phyloP scores from a whole-genome alignment of 2,797 vertebrate genomes.

The Phaenicophaeus curvirostris region DNA sequence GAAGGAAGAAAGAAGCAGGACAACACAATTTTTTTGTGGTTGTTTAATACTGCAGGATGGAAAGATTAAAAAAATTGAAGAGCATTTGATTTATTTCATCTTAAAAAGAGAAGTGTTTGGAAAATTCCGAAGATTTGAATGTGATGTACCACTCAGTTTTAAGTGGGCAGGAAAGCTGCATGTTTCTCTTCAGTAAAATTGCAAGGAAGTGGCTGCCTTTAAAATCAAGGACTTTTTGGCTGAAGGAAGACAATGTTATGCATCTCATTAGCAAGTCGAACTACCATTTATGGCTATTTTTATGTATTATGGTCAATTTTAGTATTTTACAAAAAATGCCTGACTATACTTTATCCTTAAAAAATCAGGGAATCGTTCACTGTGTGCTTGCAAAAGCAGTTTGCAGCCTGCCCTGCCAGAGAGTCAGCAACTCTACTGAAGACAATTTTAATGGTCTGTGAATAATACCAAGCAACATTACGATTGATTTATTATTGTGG shows the following conservation, averaged over 20 bases:
- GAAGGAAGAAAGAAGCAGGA: not conserved
- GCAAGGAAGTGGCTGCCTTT: not conserved
- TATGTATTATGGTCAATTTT: not conserved
- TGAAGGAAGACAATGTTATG: not conserved
- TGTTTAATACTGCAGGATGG: not conserved
- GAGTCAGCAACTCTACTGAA: not conserved
- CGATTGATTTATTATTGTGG: not conserved
- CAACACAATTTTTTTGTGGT: not conserved
- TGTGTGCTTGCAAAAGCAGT: not conserved
- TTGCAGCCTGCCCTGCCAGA: not conserved
- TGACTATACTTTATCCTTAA: not conserved
- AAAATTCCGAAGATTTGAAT: not conserved
- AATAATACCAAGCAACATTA: not conserved
- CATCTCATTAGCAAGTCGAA: not conserved
- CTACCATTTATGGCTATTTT: not conserved
- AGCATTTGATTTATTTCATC: not conserved
- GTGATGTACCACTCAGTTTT: not conserved
- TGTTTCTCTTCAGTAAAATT: not conserved
- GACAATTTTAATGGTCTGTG: not conserved
- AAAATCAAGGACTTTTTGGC: not conserved
- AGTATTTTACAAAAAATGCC: not conserved
- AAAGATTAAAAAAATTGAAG: not conserved
- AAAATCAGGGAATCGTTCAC: not conserved
- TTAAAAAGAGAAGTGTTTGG: not conserved
- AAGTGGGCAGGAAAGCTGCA: not conserved